A percentile compares a stretch with the other conserved stretches of the same genome.
These are phyloP conservation scores for Xestia c-nigrum DNA, from an alignment of 2,888 invertebrate species.

Conservation along the genomic window DNA sequence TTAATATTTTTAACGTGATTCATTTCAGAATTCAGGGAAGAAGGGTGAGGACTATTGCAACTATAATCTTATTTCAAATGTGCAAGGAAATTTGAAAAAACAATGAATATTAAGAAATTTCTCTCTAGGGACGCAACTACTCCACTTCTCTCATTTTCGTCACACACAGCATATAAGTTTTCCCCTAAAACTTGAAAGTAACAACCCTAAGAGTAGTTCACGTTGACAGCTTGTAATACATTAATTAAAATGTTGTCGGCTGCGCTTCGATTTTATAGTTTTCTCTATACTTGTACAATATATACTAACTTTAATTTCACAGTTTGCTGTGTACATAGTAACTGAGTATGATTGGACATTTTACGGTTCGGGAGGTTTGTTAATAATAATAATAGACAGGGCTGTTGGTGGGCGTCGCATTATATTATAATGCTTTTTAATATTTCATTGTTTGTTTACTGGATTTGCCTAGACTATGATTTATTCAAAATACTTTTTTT, in stretches of 20 bases:
- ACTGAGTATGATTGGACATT: constrained; percentile 34
- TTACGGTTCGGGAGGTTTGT: not conserved
- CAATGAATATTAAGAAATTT: no score
- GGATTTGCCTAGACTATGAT: not conserved
- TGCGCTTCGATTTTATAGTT: constrained; percentile 57
- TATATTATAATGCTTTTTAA: not conserved
- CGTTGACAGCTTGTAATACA: constrained; percentile 66
- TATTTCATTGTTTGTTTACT: not conserved
- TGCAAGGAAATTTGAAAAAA: no score
- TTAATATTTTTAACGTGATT: no score
- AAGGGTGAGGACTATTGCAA: no score
- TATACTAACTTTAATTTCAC: constrained; percentile 25
- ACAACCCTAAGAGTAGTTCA: constrained; percentile 61
- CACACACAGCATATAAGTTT: not conserved
- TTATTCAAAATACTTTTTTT: no score
- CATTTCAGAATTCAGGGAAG: no score
- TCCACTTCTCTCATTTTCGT: not conserved
- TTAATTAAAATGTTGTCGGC: constrained; percentile 69
- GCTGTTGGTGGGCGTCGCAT: not conserved
- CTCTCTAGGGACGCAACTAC: no score
- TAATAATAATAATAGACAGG: no score
- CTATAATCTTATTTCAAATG: no score
- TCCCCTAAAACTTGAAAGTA: not conserved
- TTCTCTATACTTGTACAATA: constrained; percentile 32
- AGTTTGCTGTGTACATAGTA: constrained; percentile 23